Evolutionary conservation across 2,888 invertebrate species (phyloP).

Genomic region (Coremacera marginata): DNA sequence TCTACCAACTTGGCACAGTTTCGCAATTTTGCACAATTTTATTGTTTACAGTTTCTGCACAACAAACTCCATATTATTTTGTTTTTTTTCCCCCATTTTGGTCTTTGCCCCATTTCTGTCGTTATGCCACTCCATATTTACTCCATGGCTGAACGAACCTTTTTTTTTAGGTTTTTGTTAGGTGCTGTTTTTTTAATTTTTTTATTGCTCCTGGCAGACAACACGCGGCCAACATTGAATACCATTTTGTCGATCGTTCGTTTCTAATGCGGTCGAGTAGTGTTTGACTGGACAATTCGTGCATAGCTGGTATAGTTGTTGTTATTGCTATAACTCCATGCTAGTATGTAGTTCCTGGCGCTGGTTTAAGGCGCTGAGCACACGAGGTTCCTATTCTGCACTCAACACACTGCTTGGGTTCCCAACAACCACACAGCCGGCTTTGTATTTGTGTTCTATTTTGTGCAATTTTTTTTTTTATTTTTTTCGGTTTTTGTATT

Average conservation of each 20-base stretch:
- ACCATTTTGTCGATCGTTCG: not conserved
- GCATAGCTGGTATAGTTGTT: not conserved
- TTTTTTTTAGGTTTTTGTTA: not conserved
- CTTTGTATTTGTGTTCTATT: not conserved
- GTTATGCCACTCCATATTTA: slow-evolving; percentile 12
- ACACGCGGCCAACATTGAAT: not conserved
- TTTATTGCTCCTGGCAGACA: slow-evolving; percentile 14
- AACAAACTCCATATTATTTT: not conserved
- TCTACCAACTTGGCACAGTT: slow-evolving; percentile 25
- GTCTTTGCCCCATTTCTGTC: slow-evolving; percentile 6
- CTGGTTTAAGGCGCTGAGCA: too few relatives aligned
- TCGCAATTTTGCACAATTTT: slow-evolving; percentile 24
- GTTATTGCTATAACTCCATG: not conserved
- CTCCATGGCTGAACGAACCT: not conserved
- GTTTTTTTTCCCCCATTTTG: not conserved
- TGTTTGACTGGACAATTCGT: not conserved
- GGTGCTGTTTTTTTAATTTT: not conserved
- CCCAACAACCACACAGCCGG: not conserved
- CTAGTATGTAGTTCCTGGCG: too few relatives aligned
- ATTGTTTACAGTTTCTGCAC: slow-evolving; percentile 37
- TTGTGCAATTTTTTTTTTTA: slow-evolving; percentile 10
- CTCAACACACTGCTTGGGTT: not conserved
- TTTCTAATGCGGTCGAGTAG: slow-evolving; percentile 12
- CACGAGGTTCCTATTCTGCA: too few relatives aligned
- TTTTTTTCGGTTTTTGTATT: not conserved